Conservation (phyloP, 2,797 vertebrate genomes). For the Mormyrops attenuatus region DNA sequence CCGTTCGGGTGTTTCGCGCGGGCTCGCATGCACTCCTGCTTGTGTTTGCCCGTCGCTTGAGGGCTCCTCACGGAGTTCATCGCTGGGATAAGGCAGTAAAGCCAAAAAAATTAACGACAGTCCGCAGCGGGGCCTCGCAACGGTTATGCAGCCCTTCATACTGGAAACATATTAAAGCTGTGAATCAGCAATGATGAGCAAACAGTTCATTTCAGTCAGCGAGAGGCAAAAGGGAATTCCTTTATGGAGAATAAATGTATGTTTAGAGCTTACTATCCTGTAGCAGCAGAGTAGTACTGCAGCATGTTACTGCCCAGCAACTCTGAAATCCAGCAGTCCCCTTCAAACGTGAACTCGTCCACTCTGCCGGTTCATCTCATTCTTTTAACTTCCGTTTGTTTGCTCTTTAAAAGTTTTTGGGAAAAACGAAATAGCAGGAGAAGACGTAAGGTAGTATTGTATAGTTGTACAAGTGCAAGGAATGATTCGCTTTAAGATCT, state of each 20-base stretch:
- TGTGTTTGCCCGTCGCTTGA: slow-evolving; percentile 44
- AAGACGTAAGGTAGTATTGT: background rate
- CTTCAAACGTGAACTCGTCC: background rate
- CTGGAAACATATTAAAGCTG: slow-evolving; percentile 11
- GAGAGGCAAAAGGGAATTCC: background rate
- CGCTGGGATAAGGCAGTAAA: slow-evolving; percentile 41
- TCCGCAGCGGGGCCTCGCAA: slow-evolving; percentile 10
- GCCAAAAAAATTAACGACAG: slow-evolving; percentile 37
- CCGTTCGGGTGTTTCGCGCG: slow-evolving; percentile 57
- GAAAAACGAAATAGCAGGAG: background rate
- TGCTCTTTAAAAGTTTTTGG: background rate
- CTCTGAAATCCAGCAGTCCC: background rate
- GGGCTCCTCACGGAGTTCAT: slow-evolving; percentile 52
- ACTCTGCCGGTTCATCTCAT: background rate
- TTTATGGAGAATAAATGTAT: slow-evolving; percentile 1
- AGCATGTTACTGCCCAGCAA: background rate
- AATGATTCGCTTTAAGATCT: background rate
- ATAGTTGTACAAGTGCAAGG: background rate
- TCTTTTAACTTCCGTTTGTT: background rate
- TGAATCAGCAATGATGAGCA: slow-evolving; percentile 19
- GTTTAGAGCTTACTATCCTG: background rate
- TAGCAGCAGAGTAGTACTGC: background rate
- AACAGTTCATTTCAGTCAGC: background rate
- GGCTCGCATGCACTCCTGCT: slow-evolving; percentile 52
- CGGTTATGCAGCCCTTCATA: background rate